These are phyloP conservation scores for Caenorhabditis sulstoni DNA, from an alignment of 2,888 invertebrate species.

Conservation along the genomic window DNA sequence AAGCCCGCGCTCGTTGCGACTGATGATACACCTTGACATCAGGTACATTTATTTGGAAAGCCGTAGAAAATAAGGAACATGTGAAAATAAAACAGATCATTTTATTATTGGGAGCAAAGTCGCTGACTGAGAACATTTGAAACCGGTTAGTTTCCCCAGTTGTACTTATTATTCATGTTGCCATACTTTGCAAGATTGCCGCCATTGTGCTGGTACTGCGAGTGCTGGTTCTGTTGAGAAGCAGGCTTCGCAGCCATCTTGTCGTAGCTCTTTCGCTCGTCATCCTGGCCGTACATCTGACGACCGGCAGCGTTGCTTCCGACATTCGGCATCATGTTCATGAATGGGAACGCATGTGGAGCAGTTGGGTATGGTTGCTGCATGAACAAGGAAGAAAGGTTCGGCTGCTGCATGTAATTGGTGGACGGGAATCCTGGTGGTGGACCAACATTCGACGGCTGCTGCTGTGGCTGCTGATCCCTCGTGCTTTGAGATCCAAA, in stretches of 20 bases:
- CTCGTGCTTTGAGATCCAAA: constrained; percentile 59
- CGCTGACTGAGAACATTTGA: constrained; percentile 63
- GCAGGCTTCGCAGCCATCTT: constrained; percentile 61
- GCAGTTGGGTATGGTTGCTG: constrained; percentile 58
- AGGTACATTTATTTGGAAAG: constrained; percentile 66
- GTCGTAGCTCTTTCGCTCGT: constrained; percentile 62
- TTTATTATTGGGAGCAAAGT: constrained; percentile 64
- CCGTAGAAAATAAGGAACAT: constrained; percentile 61
- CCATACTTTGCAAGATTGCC: constrained; percentile 57
- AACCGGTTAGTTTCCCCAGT: constrained; percentile 65
- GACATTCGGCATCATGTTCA: constrained; percentile 68
- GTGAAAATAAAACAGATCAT: constrained; percentile 64
- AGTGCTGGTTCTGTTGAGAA: constrained; percentile 49
- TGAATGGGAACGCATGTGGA: constrained; percentile 44
- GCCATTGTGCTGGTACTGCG: constrained; percentile 60
- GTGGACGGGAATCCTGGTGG: constrained; percentile 69
- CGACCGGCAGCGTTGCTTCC: constrained; percentile 54
- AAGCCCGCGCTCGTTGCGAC: constrained; percentile 14
- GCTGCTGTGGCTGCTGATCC: constrained; percentile 61
- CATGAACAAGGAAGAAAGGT: constrained; percentile 64
- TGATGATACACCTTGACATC: constrained; percentile 25
- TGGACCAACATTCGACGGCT: constrained; percentile 67
- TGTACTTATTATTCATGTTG: constrained; percentile 63
- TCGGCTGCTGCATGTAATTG: constrained; percentile 63
- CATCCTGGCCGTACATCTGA: constrained; percentile 65